A percentile compares a stretch with the other conserved stretches of the same genome.
Evolutionary conservation across 1,140 invertebrate genomes (phyloP).

Genomic region (Zaprionus lachaisei): DNA sequence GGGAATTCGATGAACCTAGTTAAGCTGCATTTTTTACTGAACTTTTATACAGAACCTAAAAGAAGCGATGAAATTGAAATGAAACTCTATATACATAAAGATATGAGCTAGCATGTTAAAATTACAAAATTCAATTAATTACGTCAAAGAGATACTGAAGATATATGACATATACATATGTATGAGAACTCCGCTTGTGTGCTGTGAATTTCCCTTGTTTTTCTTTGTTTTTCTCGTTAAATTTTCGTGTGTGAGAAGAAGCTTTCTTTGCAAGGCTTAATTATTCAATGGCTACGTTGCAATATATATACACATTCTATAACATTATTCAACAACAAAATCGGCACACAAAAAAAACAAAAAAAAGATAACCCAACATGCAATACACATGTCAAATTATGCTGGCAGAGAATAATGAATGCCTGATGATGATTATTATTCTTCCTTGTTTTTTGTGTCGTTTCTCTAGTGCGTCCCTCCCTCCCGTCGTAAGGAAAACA

Average conservation of each 20-base stretch:
- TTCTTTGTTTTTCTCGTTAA: conserved; percentile 16
- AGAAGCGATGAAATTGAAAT: conserved; percentile 29
- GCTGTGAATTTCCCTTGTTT: conserved; percentile 65
- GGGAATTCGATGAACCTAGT: conserved; percentile 72
- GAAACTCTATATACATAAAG: conserved; percentile 19
- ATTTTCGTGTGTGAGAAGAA: conserved; percentile 13
- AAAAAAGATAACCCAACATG: conserved; percentile 1
- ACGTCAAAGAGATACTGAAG: conserved; percentile 30
- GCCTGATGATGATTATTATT: conserved; percentile 22
- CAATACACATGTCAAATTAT: conserved; percentile 50
- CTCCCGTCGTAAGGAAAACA: conserved; percentile 48
- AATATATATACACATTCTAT: conserved; percentile 54
- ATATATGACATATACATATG: background rate
- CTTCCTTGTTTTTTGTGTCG: conserved; percentile 47
- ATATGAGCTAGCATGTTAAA: conserved; percentile 65
- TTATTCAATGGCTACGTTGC: conserved; percentile 68
- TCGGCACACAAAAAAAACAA: conserved; percentile 35
- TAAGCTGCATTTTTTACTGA: conserved; percentile 84
- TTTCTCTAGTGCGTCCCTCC: conserved; percentile 43
- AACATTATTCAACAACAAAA: conserved; percentile 36
- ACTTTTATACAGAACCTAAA: conserved; percentile 76
- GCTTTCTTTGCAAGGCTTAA: conserved; percentile 48
- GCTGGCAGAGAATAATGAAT: conserved; percentile 33
- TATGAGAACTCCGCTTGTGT: conserved; percentile 59
- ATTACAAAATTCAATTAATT: conserved; percentile 51